Base-by-base conservation (phyloP, 1,140 invertebrate species). In the Sinonovacula constricta region DNA sequence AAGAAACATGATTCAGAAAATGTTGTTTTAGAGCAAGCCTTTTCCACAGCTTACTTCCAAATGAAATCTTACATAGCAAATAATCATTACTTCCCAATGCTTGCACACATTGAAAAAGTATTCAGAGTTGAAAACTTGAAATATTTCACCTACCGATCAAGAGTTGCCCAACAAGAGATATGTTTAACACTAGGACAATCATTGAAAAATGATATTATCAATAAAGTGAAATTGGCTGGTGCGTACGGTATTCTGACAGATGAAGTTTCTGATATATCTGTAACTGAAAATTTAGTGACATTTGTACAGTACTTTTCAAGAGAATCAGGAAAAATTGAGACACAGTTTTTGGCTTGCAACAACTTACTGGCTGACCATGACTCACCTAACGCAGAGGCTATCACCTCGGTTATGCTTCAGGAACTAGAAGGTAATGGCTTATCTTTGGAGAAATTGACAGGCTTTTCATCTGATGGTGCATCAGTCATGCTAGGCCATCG, bases 191-290 rank as follows among this genome's bases (percentile, higher is more conserved):
- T 79, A 34, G 67, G 68, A 12, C 22, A 71, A 24, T 33, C 53
- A 34, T 26, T 79, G 26, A 69, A 39, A 36, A 33, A 63, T 2
- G 28, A 39, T 10, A 0, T 79, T 3, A 4, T 79, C 1, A 53
- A 28, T 1, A 54, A 70, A 4, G 76, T 54, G 2, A 79, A 24
- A 24, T 53, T n/a, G 22, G 31, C 67, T 10, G 28, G 10, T 22
- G 67, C 57, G 15, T 79, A 30, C 56, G 70, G 70, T 0, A 7
- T 74, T 10, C 18, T 74, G 12, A 49, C 49, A 18, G 69, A 74
- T 80, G 70, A 80, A 24, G 68, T 66, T 3, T 53, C 56, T 26
- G 66, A 76, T 30, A 63, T 75, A 24, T 68, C 53, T 53, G 65
- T 74, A 4, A 56, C 15, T 18, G 57, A 62, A 49, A 60, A 80